These are phyloP conservation scores for Pelodiscus sinensis DNA, from an alignment of 2,113 vertebrate species.

Conservation along the genomic window DNA sequence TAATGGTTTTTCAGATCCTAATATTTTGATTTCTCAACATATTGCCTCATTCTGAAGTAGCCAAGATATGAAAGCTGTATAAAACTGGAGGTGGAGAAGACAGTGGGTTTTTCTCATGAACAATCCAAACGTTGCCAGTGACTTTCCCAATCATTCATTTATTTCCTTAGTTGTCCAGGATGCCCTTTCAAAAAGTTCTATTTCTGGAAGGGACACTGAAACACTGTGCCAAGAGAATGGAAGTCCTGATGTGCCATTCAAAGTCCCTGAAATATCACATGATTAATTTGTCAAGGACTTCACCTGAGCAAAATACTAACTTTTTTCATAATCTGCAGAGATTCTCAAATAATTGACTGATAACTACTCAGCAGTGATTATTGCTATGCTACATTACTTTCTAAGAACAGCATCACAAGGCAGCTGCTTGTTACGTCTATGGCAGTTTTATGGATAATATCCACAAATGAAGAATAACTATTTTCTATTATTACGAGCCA, in stretches of 20 bases:
- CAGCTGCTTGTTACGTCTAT: constrained; percentile 56
- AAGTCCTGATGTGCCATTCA: not conserved
- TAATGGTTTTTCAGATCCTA: constrained; percentile 7
- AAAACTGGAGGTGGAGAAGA: not conserved
- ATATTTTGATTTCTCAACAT: constrained; percentile 16
- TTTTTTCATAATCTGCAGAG: constrained; percentile 40
- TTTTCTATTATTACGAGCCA: constrained; percentile 13
- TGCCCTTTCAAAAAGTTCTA: not conserved
- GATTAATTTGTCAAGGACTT: not conserved
- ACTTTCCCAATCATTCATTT: not conserved
- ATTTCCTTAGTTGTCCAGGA: not conserved
- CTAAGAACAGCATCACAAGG: constrained; percentile 48
- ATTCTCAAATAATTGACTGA: constrained; percentile 57
- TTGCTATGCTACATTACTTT: constrained; percentile 43
- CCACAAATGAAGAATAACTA: constrained; percentile 35
- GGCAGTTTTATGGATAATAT: constrained; percentile 31
- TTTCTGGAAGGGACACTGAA: constrained; percentile 7
- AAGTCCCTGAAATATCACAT: not conserved
- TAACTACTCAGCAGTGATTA: constrained; percentile 48
- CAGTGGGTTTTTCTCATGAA: not conserved
- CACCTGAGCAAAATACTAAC: constrained; percentile 1
- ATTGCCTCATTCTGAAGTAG: constrained; percentile 10
- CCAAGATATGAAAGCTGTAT: not conserved
- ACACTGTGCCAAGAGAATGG: not conserved
- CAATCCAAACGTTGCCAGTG: not conserved